Conservation (phyloP, 2,797 vertebrate genomes). For the Benthosema pterotum region DNA sequence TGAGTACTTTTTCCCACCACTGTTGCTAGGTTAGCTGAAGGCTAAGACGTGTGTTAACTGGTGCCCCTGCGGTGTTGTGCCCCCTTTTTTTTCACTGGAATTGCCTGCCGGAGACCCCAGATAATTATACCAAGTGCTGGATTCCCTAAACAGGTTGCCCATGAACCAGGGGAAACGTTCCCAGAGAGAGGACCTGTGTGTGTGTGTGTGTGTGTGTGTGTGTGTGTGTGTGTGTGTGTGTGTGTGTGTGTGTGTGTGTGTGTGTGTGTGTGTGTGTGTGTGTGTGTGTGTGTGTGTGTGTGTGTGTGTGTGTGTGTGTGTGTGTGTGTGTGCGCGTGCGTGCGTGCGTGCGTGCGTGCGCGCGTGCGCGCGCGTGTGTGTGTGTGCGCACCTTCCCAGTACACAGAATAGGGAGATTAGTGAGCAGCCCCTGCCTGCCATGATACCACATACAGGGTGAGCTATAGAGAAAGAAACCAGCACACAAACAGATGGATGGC, state of each 20-base stretch:
- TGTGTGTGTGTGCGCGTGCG: conserved; percentile 15
- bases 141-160: conserved; percentile 49
- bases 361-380: conserved; percentile 9
- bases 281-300: conserved; percentile 22
- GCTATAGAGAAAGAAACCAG: conserved; percentile 43
- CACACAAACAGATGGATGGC: conserved; percentile 56
- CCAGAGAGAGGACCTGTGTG: conserved; percentile 24
- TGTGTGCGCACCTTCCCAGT: conserved; percentile 36
- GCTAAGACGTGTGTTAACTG: conserved; percentile 45
- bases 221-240: conserved; percentile 16
- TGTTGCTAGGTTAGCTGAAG: conserved; percentile 65
- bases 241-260: conserved; percentile 17
- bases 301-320: background rate
- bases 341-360: conserved; percentile 14
- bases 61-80: conserved; percentile 55
- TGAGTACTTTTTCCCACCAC: too few species aligned
- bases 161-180: conserved; percentile 49
- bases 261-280: conserved; percentile 11
- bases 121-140: conserved; percentile 26
- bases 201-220: background rate
- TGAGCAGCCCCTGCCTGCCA: conserved; percentile 53
- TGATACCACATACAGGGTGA: conserved; percentile 53
- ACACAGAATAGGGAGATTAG: conserved; percentile 55
- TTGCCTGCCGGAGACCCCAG: conserved; percentile 45
- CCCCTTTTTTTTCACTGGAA: conserved; percentile 43